Evolutionary conservation across 2,888 invertebrate species (phyloP), one percentile per base, ranked within the genome.

Genomic region (Leptogaster cylindrica): DNA sequence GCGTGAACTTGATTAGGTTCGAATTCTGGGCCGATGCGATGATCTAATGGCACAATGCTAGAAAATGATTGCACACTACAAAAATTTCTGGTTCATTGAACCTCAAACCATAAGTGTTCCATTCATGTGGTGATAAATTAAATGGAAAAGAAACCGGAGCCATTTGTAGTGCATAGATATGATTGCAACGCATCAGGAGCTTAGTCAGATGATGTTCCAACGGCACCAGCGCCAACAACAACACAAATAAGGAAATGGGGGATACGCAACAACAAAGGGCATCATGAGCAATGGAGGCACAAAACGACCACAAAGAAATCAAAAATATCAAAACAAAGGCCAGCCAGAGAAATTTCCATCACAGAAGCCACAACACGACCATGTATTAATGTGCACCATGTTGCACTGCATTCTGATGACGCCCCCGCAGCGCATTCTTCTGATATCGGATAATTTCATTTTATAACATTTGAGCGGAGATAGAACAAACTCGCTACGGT

Each of bases 101-200:
- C 61, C 10, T 23, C 18, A 10, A 10, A 4, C 46, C 61, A 61
- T 61, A 61, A 61, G 61, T 61, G 61, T 44, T 61, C 31, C 61
- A 61, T 61, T 61, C 61, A 61, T 61, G 44, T 41, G 44, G 61
- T 27, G 61, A 61, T 61, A 61, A 61, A 61, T 61, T 61, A 61
- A 61, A 61, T 44, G 61, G 27, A 61, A 41, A 61, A 55, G 55
- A 55, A 36, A 7, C n/a, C 36, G 36, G 55, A 36, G 33, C 36
- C 55, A 55, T 55, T 55, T 39, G 36, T 55, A 39, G 55, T 23
- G 33, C 39, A 55, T 55, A 55, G 55, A 55, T 41, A 44, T 44
- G 61, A 61, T 44, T 41, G 58, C 44, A 20, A 61, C 44, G 61
- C 61, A 55, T 55, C 55, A 33, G 31, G 18, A 50, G 27, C 27